phyloP scores from a whole-genome alignment of 2,888 invertebrate species.

The Noctua janthina region DNA sequence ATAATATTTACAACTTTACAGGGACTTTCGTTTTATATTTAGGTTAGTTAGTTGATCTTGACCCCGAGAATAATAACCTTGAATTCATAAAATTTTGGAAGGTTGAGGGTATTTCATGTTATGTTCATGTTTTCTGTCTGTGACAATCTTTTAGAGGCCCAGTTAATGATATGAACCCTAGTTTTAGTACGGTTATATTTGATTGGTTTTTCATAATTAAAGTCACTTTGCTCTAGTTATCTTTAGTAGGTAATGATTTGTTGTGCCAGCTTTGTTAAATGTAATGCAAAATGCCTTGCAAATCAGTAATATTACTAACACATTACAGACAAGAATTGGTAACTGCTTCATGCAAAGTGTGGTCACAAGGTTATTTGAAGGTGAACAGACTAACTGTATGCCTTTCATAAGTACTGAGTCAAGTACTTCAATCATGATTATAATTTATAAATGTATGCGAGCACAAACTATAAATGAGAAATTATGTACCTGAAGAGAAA shows the following conservation, averaged over 20 bases:
- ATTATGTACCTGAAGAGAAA: not conserved
- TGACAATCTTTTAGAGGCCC: not conserved
- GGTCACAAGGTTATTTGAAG: slow-evolving; percentile 54
- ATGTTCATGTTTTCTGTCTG: not conserved
- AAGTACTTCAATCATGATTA: slow-evolving; percentile 29
- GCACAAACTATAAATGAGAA: not conserved
- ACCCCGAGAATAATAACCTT: slow-evolving; percentile 20
- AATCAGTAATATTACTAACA: not conserved
- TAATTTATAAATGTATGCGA: slow-evolving; percentile 9
- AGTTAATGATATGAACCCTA: not conserved
- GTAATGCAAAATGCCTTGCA: not conserved
- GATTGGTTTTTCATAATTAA: not conserved
- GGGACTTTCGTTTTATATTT: not conserved
- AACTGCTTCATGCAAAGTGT: slow-evolving; percentile 31
- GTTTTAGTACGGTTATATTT: not conserved
- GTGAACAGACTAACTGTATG: slow-evolving; percentile 33
- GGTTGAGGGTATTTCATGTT: slow-evolving; percentile 21
- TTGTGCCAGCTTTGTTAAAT: not conserved
- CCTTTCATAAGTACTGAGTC: slow-evolving; percentile 42
- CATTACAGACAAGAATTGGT: slow-evolving; percentile 11
- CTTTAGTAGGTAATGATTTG: not conserved
- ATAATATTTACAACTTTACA: not conserved
- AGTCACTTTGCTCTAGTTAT: not conserved
- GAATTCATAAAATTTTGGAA: not conserved
- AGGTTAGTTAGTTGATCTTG: not conserved